These are phyloP conservation scores for Pogonocichla stellata DNA, from an alignment of 2,113 vertebrate species.

Conservation along the genomic window DNA sequence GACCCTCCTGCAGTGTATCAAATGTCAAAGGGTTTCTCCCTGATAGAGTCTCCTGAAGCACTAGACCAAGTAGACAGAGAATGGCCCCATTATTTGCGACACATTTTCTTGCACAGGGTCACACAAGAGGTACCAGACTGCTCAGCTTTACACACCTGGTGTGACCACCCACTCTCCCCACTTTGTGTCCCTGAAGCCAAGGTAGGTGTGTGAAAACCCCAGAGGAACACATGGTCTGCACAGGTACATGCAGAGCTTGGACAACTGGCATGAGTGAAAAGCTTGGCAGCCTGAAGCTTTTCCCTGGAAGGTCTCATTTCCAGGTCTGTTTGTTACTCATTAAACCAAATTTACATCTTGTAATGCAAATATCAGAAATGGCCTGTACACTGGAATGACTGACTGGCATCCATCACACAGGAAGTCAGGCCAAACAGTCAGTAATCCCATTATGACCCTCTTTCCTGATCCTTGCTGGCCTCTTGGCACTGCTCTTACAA, in stretches of 20 bases:
- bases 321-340: background rate
- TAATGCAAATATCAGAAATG: background rate
- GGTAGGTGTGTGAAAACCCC: background rate
- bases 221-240: fast-evolving
- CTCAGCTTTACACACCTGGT: background rate
- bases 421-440: background rate
- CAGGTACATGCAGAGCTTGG: background rate
- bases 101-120: background rate
- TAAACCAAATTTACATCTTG: background rate
- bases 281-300: background rate
- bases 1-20: background rate
- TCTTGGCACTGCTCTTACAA: background rate
- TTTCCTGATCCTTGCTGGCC: background rate
- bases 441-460: background rate
- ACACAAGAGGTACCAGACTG: background rate
- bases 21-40: fast-evolving
- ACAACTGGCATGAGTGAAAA: background rate
- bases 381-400: background rate
- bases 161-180: background rate
- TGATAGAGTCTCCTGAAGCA: fast-evolving
- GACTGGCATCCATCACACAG: background rate
- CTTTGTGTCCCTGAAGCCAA: background rate
- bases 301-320: background rate
- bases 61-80: background rate
- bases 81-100: background rate